Evolutionary conservation across 2,113 vertebrate species (phyloP), one percentile per base, ranked within the genome.

Genomic region (Phaethon lepturus): DNA sequence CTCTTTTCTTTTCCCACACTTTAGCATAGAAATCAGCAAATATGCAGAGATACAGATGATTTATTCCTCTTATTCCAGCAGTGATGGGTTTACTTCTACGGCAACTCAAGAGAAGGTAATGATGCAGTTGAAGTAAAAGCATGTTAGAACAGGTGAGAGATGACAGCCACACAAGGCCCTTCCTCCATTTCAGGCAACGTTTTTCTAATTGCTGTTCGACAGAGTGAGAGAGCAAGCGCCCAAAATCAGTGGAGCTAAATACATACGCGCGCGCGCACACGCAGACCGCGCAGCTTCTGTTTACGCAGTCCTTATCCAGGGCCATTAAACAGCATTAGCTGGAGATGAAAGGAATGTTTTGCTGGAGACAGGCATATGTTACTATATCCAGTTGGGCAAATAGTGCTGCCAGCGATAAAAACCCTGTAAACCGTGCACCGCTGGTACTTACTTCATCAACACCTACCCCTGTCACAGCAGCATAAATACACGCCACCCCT

Each of bases 311-410:
- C 86, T 95, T 91, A 93, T 45, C 62, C 88, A 97, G 66, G 56
- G 47, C 79, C 45, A 95, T 84, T 87, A 93, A 89, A 71, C 29
- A 95, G 47, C 82, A 95, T 84, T 81, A 93, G 59, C 56, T 86
- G 22, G n/a, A 93, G 86, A 96, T 89, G 38, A 96, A 97, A 94
- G 68, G 60, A 90, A 71, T 89, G 64, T 75, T 93, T 89, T 90
- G n/a, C 73, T 77, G 64, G 52, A 96, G 55, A 90, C 44, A 93
- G 59, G 49, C 68, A 84, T 17, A 25, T 3, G 0, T 71, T 86
- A 67, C 52, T 84, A 15, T 35, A 96, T 25, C 68, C 64, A 91
- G 42, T 63, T 55, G 24, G 50, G 67, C 59, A 88, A 93, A 71
- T 0, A 86, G 17, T 35, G 45, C 17, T 94, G 87, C 68, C 81